Conservation (phyloP, 2,888 invertebrate genomes). For the Brachylomia viminalis region DNA sequence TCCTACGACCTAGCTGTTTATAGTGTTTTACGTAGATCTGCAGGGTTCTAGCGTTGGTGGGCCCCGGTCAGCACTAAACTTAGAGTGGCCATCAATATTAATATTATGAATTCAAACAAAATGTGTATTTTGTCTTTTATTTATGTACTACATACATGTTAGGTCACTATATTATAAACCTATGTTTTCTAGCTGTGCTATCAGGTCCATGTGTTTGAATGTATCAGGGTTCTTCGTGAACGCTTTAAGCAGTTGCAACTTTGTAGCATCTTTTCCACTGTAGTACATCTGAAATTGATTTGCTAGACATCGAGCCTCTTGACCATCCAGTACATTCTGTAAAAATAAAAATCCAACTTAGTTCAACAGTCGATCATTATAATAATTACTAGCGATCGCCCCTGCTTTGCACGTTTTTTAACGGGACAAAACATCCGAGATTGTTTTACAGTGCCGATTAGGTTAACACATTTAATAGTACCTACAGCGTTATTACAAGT, state of each 20-base stretch:
- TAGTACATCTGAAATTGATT: conserved; percentile 97
- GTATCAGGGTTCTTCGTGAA: conserved; percentile 93
- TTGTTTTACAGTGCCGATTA: background rate
- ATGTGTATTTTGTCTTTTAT: conserved; percentile 39
- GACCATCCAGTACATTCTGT: conserved; percentile 92
- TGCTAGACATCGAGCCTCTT: conserved; percentile 96
- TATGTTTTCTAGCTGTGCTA: conserved; percentile 93
- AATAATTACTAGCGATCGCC: background rate
- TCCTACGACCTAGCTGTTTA: background rate
- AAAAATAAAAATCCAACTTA: conserved; percentile 43
- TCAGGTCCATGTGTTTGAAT: conserved; percentile 96
- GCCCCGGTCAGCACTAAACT: background rate
- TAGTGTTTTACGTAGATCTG: background rate
- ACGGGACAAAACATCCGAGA: background rate
- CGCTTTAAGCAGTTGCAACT: conserved; percentile 91
- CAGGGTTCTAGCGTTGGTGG: background rate
- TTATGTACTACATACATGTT: conserved; percentile 9
- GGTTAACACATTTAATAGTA: too few relatives aligned
- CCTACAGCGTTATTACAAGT: too few relatives aligned
- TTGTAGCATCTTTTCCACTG: conserved; percentile 91
- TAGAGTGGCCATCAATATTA: conserved; percentile 12
- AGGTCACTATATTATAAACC: conserved; percentile 71
- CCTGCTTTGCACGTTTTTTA: background rate
- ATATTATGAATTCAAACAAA: conserved; percentile 41
- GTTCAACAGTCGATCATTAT: background rate